These are phyloP conservation scores for Acronicta psi DNA, from an alignment of 2,888 invertebrate species.

Conservation along the genomic window DNA sequence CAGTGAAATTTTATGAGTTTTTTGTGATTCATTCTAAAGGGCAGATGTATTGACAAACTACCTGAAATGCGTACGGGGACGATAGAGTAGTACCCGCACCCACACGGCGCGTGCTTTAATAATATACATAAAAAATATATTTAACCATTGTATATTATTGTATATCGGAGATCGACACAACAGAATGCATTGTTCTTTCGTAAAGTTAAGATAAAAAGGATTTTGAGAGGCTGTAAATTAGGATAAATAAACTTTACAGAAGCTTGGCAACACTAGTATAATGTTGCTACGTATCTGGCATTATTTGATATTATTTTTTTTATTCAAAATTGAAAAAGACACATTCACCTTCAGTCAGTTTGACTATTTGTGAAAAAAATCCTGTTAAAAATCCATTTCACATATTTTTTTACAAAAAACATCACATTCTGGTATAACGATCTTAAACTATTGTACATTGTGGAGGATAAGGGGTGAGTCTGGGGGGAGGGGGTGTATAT, in stretches of 20 bases:
- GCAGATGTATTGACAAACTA: conserved; percentile 73
- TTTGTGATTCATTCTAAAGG: conserved; percentile 72
- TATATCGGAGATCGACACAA: conserved; percentile 77
- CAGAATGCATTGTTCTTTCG: conserved; percentile 71
- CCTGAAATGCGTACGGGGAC: conserved; percentile 61
- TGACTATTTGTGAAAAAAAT: background rate
- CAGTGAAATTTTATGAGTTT: conserved; percentile 24
- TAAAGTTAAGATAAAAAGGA: conserved; percentile 21
- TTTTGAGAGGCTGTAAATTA: background rate
- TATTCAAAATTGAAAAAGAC: background rate
- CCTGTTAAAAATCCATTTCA: background rate
- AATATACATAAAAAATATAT: conserved; percentile 62
- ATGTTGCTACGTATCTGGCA: too few relatives aligned
- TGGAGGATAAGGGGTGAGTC: conserved; percentile 77
- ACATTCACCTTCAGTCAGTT: background rate
- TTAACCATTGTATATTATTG: conserved; percentile 76
- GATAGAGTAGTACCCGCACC: conserved; percentile 45
- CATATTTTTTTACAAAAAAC: conserved; percentile 54
- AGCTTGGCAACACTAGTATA: conserved; percentile 26
- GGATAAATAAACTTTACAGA: background rate
- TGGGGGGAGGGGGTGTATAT: conserved; percentile 71
- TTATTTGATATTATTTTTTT: background rate
- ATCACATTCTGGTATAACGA: conserved; percentile 68
- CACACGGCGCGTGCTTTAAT: conserved; percentile 46
- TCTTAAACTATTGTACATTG: conserved; percentile 83